Percentiles rank a stretch among this genome's conserved stretches.
Conservation (phyloP, 2,888 invertebrate species). For the Teinopalpus imperialis region DNA sequence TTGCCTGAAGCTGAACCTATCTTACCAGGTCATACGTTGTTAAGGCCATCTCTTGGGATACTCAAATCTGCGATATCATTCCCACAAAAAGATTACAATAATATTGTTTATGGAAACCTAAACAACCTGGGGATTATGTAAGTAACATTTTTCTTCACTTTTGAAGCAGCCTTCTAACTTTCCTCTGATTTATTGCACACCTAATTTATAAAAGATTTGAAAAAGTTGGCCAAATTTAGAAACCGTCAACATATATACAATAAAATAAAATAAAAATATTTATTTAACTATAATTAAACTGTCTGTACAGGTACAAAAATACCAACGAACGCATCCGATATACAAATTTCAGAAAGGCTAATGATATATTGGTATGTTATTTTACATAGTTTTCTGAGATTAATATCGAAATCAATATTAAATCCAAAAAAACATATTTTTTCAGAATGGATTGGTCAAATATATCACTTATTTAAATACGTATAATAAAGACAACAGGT, state of each 20-base stretch:
- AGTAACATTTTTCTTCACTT: constrained; percentile 24
- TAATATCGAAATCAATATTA: no score
- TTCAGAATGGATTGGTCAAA: constrained; percentile 17
- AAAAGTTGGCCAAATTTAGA: no score
- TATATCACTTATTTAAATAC: neutral
- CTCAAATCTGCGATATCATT: constrained; percentile 48
- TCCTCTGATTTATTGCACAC: no score
- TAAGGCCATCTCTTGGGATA: constrained; percentile 42
- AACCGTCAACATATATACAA: no score
- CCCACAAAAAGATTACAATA: constrained; percentile 37
- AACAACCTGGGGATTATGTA: constrained; percentile 52
- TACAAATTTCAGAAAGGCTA: constrained; percentile 42
- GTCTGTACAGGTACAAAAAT: constrained; percentile 44
- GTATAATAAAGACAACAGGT: no score
- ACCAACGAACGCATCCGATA: constrained; percentile 37
- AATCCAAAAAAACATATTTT: no score
- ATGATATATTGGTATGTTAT: constrained; percentile 35
- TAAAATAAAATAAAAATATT: no score
- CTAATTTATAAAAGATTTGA: no score
- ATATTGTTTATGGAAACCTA: constrained; percentile 46
- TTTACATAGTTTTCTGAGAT: no score
- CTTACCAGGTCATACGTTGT: constrained; percentile 49
- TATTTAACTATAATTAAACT: no score
- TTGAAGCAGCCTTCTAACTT: no score
- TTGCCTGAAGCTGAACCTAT: constrained; percentile 40